Percentiles rank a stretch among this genome's conserved stretches.
Evolutionary conservation across 2,113 vertebrate species (phyloP).

Genomic region (Reinhardtius hippoglossoides): DNA sequence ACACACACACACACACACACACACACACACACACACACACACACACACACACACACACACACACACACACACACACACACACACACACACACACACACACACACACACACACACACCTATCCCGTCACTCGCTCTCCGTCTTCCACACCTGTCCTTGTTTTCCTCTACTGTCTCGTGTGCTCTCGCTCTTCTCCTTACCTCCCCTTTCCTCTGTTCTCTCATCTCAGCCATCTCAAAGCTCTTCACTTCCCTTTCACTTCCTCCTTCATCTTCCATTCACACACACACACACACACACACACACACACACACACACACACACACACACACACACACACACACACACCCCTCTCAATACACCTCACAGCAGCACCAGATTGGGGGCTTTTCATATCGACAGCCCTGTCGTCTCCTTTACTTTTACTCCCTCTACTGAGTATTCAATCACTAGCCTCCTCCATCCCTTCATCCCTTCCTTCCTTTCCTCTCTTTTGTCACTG

Average conservation of each 20-base stretch:
- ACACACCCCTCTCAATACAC: slow-evolving; percentile 29
- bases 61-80: slow-evolving; percentile 8
- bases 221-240: slow-evolving; percentile 70
- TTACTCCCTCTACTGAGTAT: slow-evolving; percentile 33
- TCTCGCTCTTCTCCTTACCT: slow-evolving; percentile 56
- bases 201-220: slow-evolving; percentile 49
- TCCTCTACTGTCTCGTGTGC: slow-evolving; percentile 37
- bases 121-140: slow-evolving; percentile 10
- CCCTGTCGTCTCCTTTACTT: slow-evolving; percentile 40
- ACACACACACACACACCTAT: background rate
- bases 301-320: slow-evolving; percentile 9
- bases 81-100: slow-evolving; percentile 1
- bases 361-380: slow-evolving; percentile 59
- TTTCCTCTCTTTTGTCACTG: background rate
- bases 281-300: slow-evolving; percentile 6
- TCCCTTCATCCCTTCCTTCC: slow-evolving; percentile 1
- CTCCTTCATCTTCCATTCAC: slow-evolving; percentile 57
- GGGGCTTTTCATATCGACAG: slow-evolving; percentile 59
- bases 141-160: slow-evolving; percentile 67
- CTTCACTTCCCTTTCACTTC: slow-evolving; percentile 63
- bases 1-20: background rate
- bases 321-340: slow-evolving; percentile 3
- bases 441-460: slow-evolving; percentile 35
- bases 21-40: slow-evolving; percentile 10
- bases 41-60: slow-evolving; percentile 12